These are phyloP conservation scores for Spodoptera exigua DNA, from an alignment of 2,888 invertebrate species.

Conservation along the genomic window DNA sequence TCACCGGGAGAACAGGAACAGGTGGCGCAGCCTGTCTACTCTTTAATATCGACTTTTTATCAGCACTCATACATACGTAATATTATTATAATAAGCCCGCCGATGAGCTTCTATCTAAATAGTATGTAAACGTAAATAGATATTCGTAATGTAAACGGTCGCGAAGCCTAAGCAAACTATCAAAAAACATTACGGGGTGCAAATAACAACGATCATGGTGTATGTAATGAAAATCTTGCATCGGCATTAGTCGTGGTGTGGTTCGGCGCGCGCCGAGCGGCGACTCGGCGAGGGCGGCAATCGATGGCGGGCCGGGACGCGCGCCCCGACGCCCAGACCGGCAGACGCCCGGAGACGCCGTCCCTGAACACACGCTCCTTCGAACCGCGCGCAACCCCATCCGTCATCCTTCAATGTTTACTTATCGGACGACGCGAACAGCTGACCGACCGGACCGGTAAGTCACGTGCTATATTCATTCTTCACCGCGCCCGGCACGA, in stretches of 20 bases:
- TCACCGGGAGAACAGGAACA: constrained; percentile 73
- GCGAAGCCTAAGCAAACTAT: constrained; percentile 83
- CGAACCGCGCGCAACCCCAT: constrained; percentile 75
- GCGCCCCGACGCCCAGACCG: constrained; percentile 90
- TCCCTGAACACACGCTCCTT: constrained; percentile 81
- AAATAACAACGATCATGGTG: constrained; percentile 88
- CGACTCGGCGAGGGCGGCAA: constrained; percentile 87
- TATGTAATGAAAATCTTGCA: constrained; percentile 88
- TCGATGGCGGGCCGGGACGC: constrained; percentile 88
- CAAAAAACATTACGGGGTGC: constrained; percentile 88
- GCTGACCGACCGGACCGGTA: constrained; percentile 88
- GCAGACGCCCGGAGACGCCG: constrained; percentile 89
- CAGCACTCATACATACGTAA: constrained; percentile 65
- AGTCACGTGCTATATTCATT: constrained; percentile 83
- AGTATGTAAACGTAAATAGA: constrained; percentile 67
- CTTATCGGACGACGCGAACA: constrained; percentile 85
- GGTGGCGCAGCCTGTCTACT: constrained; percentile 70
- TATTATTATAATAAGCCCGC: constrained; percentile 60
- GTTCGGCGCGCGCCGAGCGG: constrained; percentile 84
- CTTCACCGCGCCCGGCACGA: constrained; percentile 57
- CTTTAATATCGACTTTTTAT: constrained; percentile 75
- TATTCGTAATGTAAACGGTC: constrained; percentile 63
- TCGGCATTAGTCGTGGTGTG: constrained; percentile 81
- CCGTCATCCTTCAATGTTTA: constrained; percentile 86
- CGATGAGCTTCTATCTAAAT: constrained; percentile 61